Evolutionary conservation across 1,140 invertebrate species (phyloP).

Genomic region (Drosophila athabasca): DNA sequence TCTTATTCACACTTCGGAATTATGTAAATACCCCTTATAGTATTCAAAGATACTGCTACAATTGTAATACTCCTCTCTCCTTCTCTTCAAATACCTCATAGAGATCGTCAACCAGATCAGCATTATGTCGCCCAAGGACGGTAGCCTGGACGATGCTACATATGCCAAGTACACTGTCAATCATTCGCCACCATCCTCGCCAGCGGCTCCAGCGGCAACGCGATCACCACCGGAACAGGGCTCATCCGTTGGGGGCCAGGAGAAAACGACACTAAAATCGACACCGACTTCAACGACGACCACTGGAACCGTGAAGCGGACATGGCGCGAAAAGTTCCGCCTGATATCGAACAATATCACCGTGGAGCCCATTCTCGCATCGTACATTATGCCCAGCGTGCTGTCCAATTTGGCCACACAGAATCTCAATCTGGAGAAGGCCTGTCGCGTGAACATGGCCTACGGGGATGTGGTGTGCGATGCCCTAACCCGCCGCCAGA

Average conservation of each 20-base stretch:
- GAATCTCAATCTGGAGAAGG: conserved; percentile 93
- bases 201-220: background rate
- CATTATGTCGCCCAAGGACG: conserved; percentile 64
- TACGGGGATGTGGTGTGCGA: conserved; percentile 89
- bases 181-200: conserved; percentile 14
- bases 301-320: conserved; percentile 16
- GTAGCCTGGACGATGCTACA: conserved; percentile 50
- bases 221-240: background rate
- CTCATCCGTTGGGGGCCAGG: background rate
- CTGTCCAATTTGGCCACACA: conserved; percentile 90
- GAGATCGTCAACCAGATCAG: background rate
- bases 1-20: no score
- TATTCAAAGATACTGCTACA: no score
- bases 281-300: conserved; percentile 5
- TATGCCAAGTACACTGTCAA: conserved; percentile 56
- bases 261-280: conserved; percentile 12
- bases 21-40: no score
- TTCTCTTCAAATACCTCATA: no score
- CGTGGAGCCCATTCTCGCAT: conserved; percentile 91
- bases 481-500: conserved; percentile 88
- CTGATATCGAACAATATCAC: conserved; percentile 88
- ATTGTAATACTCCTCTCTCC: no score
- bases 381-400: conserved; percentile 91
- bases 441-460: conserved; percentile 91
- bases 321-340: conserved; percentile 85